Percentiles rank a stretch among this genome's conserved stretches.
Conservation (phyloP, 2,888 invertebrate genomes). For the Xestia sexstrigata region DNA sequence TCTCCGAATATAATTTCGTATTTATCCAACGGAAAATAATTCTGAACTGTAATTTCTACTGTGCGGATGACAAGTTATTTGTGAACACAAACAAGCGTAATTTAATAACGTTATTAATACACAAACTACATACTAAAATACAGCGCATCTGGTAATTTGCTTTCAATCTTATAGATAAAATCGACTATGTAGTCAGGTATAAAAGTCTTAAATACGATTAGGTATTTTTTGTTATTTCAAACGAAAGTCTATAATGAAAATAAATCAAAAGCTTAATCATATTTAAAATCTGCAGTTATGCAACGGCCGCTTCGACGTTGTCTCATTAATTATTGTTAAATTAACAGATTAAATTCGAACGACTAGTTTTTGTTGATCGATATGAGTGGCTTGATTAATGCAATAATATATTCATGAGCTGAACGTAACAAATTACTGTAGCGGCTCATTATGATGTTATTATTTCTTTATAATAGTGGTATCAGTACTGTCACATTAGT, state of each 20-base stretch:
- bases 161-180: constrained; percentile 28
- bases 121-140: constrained; percentile 35
- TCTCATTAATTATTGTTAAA: constrained; percentile 54
- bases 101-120: constrained; percentile 42
- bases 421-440: constrained; percentile 73
- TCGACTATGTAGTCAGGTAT: constrained; percentile 13
- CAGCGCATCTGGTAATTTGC: constrained; percentile 13
- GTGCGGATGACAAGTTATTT: constrained; percentile 63
- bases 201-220: constrained; percentile 10
- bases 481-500: constrained; percentile 85
- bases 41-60: constrained; percentile 55
- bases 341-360: constrained; percentile 49
- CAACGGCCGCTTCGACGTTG: constrained; percentile 34
- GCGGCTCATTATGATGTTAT: constrained; percentile 78
- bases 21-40: constrained; percentile 62
- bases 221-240: constrained; percentile 11
- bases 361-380: constrained; percentile 63
- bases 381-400: constrained; percentile 69
- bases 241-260: constrained; percentile 20
- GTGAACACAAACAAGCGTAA: constrained; percentile 45
- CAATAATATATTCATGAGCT: constrained; percentile 72
- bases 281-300: constrained; percentile 30
- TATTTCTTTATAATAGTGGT: constrained; percentile 78
- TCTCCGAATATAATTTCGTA: constrained; percentile 62
- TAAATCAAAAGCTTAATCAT: constrained; percentile 40